These are phyloP conservation scores for Chymomyza fuscimana DNA, from an alignment of 2,888 invertebrate genomes.

Conservation along the genomic window DNA sequence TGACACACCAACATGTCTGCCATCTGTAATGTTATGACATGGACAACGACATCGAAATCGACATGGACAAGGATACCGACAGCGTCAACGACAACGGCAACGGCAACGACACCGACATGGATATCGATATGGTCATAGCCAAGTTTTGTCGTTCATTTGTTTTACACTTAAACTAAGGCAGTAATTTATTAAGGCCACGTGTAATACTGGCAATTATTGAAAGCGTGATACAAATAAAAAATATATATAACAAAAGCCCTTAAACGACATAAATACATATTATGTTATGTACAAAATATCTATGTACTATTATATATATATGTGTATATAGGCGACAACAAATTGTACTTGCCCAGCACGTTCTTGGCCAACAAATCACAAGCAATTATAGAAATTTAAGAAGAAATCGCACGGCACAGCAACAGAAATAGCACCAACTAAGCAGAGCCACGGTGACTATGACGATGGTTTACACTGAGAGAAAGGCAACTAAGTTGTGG, in stretches of 20 bases:
- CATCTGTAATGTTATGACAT: background rate
- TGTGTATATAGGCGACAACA: constrained; percentile 47
- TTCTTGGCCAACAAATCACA: constrained; percentile 71
- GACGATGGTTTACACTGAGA: background rate
- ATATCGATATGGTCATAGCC: constrained; percentile 14
- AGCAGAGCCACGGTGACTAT: background rate
- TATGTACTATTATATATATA: constrained; percentile 9
- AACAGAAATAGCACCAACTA: constrained; percentile 2
- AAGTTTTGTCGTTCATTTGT: constrained; percentile 57
- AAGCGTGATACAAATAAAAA: constrained; percentile 74
- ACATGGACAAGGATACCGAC: background rate
- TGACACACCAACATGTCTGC: background rate
- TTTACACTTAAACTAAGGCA: constrained; percentile 54
- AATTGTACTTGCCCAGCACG: constrained; percentile 72
- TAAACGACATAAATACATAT: background rate
- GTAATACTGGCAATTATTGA: constrained; percentile 72
- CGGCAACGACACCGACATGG: constrained; percentile 4
- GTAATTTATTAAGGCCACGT: constrained; percentile 71
- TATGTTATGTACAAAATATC: background rate
- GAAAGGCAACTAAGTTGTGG: background rate
- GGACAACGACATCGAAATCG: background rate
- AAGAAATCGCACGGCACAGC: constrained; percentile 51
- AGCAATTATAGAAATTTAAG: constrained; percentile 74
- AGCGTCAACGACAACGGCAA: background rate
- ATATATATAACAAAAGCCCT: background rate